These are phyloP conservation scores for Stichodactyla mertensii DNA, from an alignment of 64 coral and sea anemone genomes.

Conservation along the genomic window DNA sequence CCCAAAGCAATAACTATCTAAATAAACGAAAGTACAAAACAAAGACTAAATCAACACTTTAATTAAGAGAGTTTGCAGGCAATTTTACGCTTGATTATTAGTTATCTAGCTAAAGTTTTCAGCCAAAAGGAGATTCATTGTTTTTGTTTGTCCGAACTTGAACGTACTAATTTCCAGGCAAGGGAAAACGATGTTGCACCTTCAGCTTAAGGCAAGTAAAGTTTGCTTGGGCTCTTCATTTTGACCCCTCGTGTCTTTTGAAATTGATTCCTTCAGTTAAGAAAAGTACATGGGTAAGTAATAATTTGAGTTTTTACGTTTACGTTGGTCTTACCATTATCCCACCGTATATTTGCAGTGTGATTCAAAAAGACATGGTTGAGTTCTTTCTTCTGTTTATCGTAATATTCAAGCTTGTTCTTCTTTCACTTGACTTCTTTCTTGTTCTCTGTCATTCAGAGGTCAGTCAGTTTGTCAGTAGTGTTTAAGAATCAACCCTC, in stretches of 20 bases:
- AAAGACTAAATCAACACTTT: no score
- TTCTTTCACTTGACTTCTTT: constrained; percentile 5
- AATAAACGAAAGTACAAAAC: no score
- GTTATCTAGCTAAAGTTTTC: no score
- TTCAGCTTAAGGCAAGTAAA: background rate
- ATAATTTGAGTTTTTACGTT: background rate
- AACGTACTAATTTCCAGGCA: background rate
- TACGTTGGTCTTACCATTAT: background rate
- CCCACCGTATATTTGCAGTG: no score
- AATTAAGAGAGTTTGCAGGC: background rate
- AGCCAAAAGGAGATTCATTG: no score
- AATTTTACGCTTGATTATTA: background rate
- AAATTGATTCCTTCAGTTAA: background rate
- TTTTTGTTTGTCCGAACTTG: background rate
- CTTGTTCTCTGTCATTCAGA: constrained; percentile 11
- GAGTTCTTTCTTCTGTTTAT: background rate
- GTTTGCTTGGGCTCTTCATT: background rate
- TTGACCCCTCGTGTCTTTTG: background rate
- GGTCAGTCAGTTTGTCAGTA: background rate
- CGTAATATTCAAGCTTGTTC: background rate
- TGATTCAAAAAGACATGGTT: no score
- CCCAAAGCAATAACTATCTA: background rate
- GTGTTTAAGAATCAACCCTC: background rate
- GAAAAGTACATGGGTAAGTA: background rate
- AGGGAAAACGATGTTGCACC: background rate